A percentile compares a stretch with the other conserved stretches of the same genome.
phyloP scores from a whole-genome alignment of 2,888 invertebrate species.

The Pristionchus entomophagus region DNA sequence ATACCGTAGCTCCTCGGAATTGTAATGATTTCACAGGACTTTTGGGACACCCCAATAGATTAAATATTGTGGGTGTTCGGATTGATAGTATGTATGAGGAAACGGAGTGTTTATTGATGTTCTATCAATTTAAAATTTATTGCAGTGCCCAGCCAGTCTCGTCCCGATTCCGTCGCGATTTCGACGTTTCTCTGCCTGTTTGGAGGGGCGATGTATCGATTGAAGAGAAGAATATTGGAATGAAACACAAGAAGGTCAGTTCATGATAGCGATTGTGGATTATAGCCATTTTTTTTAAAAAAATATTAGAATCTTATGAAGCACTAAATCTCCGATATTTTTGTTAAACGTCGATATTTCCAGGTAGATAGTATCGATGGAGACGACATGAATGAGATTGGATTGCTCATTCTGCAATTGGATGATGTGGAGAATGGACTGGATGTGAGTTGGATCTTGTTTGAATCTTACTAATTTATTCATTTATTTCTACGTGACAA shows the following conservation, averaged over 20 bases:
- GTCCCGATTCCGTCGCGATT: slow-evolving; percentile 46
- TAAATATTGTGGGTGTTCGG: neutral
- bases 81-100: neutral
- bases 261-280: neutral
- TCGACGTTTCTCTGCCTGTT: slow-evolving; percentile 50
- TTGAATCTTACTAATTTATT: no score
- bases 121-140: neutral
- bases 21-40: no score
- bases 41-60: neutral
- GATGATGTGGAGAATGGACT: neutral
- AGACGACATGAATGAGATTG: neutral
- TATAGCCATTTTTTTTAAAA: neutral
- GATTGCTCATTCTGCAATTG: neutral
- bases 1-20: no score
- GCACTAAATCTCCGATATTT: no score
- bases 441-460: neutral
- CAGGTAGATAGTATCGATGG: neutral
- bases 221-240: neutral
- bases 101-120: neutral
- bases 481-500: no score
- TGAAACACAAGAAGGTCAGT: neutral
- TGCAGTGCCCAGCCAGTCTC: slow-evolving; percentile 34
- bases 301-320: neutral
- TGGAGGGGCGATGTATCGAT: neutral
- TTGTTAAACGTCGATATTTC: neutral